Base-by-base conservation (phyloP, 2,113 vertebrate genomes). In the Phrynocephalus versicolor region DNA sequence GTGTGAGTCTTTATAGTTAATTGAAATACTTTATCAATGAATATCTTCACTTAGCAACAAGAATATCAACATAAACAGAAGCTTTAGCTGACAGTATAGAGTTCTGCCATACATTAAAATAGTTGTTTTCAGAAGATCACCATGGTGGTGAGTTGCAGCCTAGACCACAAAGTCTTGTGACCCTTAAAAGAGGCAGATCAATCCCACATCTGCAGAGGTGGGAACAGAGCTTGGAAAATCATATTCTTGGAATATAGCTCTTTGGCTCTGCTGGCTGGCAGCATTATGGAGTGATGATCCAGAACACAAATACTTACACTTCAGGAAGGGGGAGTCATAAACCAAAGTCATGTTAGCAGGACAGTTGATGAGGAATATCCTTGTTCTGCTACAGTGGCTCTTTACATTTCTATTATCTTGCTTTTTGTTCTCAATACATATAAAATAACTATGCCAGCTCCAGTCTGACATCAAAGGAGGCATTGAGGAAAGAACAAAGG, bases 1-100 rank as follows among this genome's bases (percentile, higher is more conserved):
- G 77, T 86, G 80, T 82, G 95, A 95, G 84, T 95, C 93, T 94
- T 91, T 85, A 82, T 41, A 94, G 93, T 85, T 95, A 95, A 95
- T 91, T 94, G 92, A 96, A 96, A 95, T 93, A 93, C 88, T 94
- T 96, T 93, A 93, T 89, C 94, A 94, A 94, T 92, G 91, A 91
- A 95, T 94, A 87, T 67, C 64, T 79, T 85, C 90, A 93, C 91
- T 94, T 88, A 93, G 86, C 87, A 94, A 81, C 89, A 89, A 88
- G 39, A 94, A 69, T 91, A 93, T 93, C 89, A 93, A 88, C 84
- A 89, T 41, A 91, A 88, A 81, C 51, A 30, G 71, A 82, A 84
- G 70, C 64, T 92, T 87, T 83, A 73, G 71, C 84, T 92, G 84
- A 90, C 67, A 84, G 45, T 79, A 85, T 79, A 70, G 75, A 37